Conservation (phyloP, 2,797 vertebrate genomes). For the Gobionotothen gibberifrons region DNA sequence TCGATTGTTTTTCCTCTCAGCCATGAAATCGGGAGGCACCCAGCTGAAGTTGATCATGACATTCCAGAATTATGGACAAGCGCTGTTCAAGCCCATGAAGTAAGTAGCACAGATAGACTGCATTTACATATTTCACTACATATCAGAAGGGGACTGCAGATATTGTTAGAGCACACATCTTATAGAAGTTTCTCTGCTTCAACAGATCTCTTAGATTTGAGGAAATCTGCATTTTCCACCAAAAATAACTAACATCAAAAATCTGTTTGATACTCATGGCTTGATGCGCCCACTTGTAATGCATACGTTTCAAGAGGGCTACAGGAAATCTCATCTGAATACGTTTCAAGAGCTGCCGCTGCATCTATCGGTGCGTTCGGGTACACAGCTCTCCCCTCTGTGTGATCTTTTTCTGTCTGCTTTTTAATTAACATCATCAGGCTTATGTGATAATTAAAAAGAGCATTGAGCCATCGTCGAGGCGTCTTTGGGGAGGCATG, state of each 20-base stretch:
- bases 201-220: slow-evolving; percentile 6
- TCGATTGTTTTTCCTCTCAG: slow-evolving; percentile 77
- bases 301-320: slow-evolving; percentile 33
- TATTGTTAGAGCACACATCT: not conserved
- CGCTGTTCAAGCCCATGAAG: slow-evolving; percentile 89
- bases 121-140: not conserved
- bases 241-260: slow-evolving; percentile 27
- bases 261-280: slow-evolving; percentile 36
- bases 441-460: slow-evolving; percentile 84
- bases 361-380: slow-evolving; percentile 30
- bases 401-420: slow-evolving; percentile 74
- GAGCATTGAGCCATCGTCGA: slow-evolving; percentile 68
- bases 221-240: slow-evolving; percentile 24
- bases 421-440: slow-evolving; percentile 84
- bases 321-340: slow-evolving; percentile 45
- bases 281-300: slow-evolving; percentile 39
- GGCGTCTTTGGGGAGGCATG: slow-evolving; percentile 71
- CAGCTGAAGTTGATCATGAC: slow-evolving; percentile 99
- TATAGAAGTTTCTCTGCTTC: slow-evolving; percentile 1
- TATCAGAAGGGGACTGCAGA: not conserved
- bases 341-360: slow-evolving; percentile 22
- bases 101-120: slow-evolving; percentile 64
- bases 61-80: slow-evolving; percentile 98
- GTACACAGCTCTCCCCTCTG: slow-evolving; percentile 40
- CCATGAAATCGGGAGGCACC: slow-evolving; percentile 98